A percentile compares a stretch with the other conserved stretches of the same genome.
These are phyloP conservation scores for Galeruca laticollis DNA, from an alignment of 2,888 invertebrate genomes.

Conservation along the genomic window DNA sequence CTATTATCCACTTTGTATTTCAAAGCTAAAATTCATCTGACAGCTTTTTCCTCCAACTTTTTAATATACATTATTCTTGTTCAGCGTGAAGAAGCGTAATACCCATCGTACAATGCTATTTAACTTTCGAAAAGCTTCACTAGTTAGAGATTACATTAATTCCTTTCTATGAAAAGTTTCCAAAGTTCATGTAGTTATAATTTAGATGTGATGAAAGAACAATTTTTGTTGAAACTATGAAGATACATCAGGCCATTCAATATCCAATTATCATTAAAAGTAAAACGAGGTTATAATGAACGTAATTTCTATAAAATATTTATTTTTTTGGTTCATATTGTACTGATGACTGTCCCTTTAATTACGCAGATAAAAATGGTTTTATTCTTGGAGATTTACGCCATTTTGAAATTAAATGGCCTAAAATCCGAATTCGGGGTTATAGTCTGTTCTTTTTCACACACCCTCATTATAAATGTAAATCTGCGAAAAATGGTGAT, in stretches of 20 bases:
- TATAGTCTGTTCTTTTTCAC: too few relatives aligned
- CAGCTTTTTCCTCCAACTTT: constrained; percentile 7
- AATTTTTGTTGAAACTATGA: neutral
- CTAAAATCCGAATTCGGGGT: too few relatives aligned
- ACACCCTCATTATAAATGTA: too few relatives aligned
- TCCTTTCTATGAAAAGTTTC: neutral
- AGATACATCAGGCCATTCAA: neutral
- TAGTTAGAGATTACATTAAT: constrained; percentile 7
- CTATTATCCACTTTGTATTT: neutral
- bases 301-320: too few relatives aligned
- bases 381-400: too few relatives aligned
- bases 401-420: too few relatives aligned
- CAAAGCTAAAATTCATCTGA: neutral
- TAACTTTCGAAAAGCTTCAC: neutral
- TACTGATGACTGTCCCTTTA: too few relatives aligned
- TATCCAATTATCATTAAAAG: neutral
- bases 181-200: neutral
- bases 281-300: neutral
- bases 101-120: neutral
- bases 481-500: too few relatives aligned
- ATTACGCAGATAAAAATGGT: too few relatives aligned
- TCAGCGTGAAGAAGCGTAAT: neutral
- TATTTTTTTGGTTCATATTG: too few relatives aligned
- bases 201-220: neutral
- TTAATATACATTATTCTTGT: neutral